These are phyloP conservation scores for Galerucella pusilla DNA, from an alignment of 2,888 invertebrate species.

Conservation along the genomic window DNA sequence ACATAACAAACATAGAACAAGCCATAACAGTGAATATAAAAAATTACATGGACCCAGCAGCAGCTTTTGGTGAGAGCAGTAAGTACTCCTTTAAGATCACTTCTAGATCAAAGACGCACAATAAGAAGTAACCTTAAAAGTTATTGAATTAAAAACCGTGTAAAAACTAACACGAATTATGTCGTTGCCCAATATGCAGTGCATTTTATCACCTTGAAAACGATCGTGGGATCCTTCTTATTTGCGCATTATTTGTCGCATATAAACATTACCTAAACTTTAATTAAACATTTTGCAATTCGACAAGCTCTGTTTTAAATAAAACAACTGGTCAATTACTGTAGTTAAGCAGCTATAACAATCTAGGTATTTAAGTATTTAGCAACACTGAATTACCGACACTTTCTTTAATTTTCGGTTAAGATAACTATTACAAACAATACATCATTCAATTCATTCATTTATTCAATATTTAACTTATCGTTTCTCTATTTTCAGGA, in stretches of 20 bases:
- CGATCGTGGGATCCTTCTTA: constrained; percentile 3
- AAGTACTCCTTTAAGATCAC: constrained; percentile 37
- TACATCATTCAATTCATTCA: neutral
- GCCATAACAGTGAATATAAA: constrained; percentile 85
- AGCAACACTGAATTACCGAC: constrained; percentile 8
- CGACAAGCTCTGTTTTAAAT: constrained; percentile 22
- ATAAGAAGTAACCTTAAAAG: neutral
- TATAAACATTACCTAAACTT: constrained; percentile 15
- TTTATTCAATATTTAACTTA: too few species aligned
- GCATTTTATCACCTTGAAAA: constrained; percentile 11
- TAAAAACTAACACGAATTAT: neutral
- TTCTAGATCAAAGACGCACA: neutral
- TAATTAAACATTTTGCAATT: constrained; percentile 29
- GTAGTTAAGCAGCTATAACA: constrained; percentile 20
- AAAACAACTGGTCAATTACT: constrained; percentile 12
- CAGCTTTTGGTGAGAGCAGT: constrained; percentile 44
- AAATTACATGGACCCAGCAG: constrained; percentile 74
- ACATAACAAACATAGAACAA: constrained; percentile 86
- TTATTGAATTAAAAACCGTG: neutral
- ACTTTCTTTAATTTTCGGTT: constrained; percentile 13
- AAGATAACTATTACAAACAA: constrained; percentile 7
- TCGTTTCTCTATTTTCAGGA: constrained; percentile 58
- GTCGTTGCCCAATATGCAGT: neutral
- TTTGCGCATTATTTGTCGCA: constrained; percentile 11
- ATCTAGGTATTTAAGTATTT: constrained; percentile 13